Evolutionary conservation across 2,113 vertebrate genomes (phyloP).

Genomic region (Corapipo altera): DNA sequence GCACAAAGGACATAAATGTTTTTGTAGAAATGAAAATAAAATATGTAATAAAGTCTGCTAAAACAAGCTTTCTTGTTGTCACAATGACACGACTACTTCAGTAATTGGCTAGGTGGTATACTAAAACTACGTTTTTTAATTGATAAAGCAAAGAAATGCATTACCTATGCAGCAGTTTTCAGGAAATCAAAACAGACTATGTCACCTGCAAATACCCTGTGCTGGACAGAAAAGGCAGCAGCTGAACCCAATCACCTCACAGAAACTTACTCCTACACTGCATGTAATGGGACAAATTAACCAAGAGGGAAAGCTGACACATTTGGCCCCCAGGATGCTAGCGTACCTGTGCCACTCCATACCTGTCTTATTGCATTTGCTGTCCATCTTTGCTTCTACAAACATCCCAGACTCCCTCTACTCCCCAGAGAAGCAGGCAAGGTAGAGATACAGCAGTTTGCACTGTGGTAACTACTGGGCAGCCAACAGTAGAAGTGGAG

Average conservation of each 20-base stretch:
- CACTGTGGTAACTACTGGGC: neutral
- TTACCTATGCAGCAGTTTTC: neutral
- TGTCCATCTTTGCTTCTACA: neutral
- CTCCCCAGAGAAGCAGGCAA: neutral
- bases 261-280: neutral
- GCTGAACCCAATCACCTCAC: neutral
- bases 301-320: neutral
- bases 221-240: neutral
- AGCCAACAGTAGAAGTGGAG: neutral
- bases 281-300: neutral
- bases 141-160: neutral
- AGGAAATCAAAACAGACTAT: neutral
- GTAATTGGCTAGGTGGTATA: neutral
- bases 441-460: neutral
- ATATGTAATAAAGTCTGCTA: conserved; percentile 3
- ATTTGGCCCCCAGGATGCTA: neutral
- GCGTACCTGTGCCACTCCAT: accelerated
- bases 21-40: conserved; percentile 48
- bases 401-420: neutral
- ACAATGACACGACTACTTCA: neutral
- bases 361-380: no score
- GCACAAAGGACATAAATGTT: neutral
- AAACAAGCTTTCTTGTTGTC: neutral
- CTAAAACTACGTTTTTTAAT: neutral
- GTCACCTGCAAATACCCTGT: neutral